Conservation (phyloP, 2,888 invertebrate species). For the Helicoverpa assulta region DNA sequence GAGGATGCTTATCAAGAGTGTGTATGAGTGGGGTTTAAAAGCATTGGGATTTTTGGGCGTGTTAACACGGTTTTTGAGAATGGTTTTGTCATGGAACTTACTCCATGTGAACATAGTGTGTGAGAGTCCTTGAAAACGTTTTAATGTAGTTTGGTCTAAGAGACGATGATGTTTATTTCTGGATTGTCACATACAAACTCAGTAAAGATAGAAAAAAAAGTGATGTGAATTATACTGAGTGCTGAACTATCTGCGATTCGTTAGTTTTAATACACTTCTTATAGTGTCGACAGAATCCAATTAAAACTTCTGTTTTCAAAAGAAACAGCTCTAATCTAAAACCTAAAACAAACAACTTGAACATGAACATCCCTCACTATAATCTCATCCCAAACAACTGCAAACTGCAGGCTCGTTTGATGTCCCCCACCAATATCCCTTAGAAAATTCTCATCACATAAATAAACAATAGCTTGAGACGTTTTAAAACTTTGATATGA, state of each 20-base stretch:
- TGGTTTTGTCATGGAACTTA: constrained; percentile 18
- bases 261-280: too few species aligned
- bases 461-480: constrained; percentile 61
- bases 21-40: constrained; percentile 60
- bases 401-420: constrained; percentile 31
- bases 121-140: not conserved
- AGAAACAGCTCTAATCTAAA: not conserved
- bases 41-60: constrained; percentile 54
- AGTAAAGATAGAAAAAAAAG: too few species aligned
- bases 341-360: constrained; percentile 12
- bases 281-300: not conserved
- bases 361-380: constrained; percentile 28
- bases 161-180: not conserved
- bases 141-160: constrained; percentile 1
- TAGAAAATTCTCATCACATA: constrained; percentile 53
- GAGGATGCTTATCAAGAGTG: constrained; percentile 57
- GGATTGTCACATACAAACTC: not conserved
- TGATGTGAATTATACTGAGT: too few species aligned
- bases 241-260: too few species aligned
- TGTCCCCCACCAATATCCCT: constrained; percentile 41
- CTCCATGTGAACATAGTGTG: not conserved
- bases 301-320: not conserved
- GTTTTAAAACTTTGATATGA: constrained; percentile 66
- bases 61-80: constrained; percentile 31
- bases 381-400: constrained; percentile 27